These are phyloP conservation scores for Pelobates cultripes DNA, from an alignment of 2,797 vertebrate genomes.

Conservation along the genomic window DNA sequence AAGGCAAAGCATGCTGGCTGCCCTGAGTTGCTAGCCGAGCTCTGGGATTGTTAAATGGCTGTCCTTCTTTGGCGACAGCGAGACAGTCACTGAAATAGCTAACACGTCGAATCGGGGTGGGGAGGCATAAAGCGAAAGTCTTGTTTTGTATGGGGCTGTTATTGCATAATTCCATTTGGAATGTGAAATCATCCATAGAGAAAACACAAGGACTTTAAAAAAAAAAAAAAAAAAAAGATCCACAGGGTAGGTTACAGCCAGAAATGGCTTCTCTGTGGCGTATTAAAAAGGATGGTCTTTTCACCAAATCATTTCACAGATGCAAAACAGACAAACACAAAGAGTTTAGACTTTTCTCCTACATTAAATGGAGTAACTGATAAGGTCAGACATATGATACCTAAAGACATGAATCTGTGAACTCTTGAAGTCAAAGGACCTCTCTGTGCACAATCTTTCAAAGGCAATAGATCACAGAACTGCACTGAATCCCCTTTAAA, in stretches of 20 bases:
- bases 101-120: constrained; percentile 69
- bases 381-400: constrained; percentile 94
- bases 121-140: constrained; percentile 72
- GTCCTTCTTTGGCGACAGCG: constrained; percentile 76
- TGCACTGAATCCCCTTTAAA: constrained; percentile 86
- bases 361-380: constrained; percentile 91
- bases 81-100: constrained; percentile 74
- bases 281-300: constrained; percentile 81
- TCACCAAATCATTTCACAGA: constrained; percentile 86
- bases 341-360: constrained; percentile 88
- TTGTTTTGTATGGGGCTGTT: constrained; percentile 75
- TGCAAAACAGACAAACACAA: constrained; percentile 89
- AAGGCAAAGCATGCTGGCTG: constrained; percentile 71
- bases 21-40: constrained; percentile 66
- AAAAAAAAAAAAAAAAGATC: constrained; percentile 61
- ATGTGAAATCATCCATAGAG: constrained; percentile 81
- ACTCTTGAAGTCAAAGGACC: constrained; percentile 89
- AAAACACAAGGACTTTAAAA: constrained; percentile 76
- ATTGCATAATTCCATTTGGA: constrained; percentile 81
- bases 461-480: constrained; percentile 87
- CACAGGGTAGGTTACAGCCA: constrained; percentile 81
- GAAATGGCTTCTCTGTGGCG: constrained; percentile 77
- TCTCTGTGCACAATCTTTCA: constrained; percentile 86
- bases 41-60: constrained; percentile 72
- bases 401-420: constrained; percentile 94